Evolutionary conservation across 2,113 vertebrate genomes (phyloP), one percentile per base, ranked within the genome.

Genomic region (Plecotus auritus): DNA sequence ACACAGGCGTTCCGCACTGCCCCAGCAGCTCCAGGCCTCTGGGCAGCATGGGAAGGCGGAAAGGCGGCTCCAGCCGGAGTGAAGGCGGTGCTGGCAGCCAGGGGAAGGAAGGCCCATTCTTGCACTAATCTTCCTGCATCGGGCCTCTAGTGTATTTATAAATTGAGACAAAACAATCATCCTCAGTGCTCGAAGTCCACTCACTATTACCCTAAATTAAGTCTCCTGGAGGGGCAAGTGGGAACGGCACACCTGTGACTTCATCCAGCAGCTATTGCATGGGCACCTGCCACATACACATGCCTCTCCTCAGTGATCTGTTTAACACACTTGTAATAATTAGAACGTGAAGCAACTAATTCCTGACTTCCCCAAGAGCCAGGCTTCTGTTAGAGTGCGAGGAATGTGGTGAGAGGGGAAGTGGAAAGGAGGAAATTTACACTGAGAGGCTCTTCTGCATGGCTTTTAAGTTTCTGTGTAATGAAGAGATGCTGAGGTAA

Each of bases 241-340:
- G 35, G 47, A 45, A 40, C 1, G 0, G 22, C 7, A 28, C 40
- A n/a, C 64, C 40, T 7, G 42, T n/a, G 1, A 2, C 0, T 9
- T 8, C n/a, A 18, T 59, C 45, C 85, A 28, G 28, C 49, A 32
- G 16, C 64, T 16, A 20, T 32, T 49, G 18, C 42, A 23, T 9
- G 37, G 30, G 30, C 61, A 73, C 89, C 93, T 93, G 84, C 7
- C 9, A 51, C 20, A 16, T 40, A 40, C 0, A 1, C 37, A 45
- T 66, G 51, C 35, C 76, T 95, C 90, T 87, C 73, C 47, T 13
- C 87, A 4, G 45, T 11, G 80, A 95, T 91, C 76, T 94, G 85
- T 85, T 95, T 67, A 93, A 93, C 76, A 93, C 40, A 87, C 92
- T 94, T 67, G 35, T 66, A 61, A 94, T 94, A 93, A 97, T 93